Base-by-base conservation (phyloP, 2,888 invertebrate species). In the Apodemia zela region DNA sequence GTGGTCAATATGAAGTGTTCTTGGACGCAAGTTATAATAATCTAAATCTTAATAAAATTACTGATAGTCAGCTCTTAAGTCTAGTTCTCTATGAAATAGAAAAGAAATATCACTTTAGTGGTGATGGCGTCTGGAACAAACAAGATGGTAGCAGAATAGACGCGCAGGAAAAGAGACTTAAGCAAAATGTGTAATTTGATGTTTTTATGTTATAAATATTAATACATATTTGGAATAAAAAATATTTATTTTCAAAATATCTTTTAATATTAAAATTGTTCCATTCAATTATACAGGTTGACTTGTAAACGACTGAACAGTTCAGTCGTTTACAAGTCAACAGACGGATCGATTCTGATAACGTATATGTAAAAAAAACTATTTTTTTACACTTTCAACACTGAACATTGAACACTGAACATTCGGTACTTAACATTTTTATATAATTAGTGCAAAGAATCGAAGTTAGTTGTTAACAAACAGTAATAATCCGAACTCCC, bases 61-160 rank as follows among this genome's bases (percentile, higher is more conserved):
- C 83, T 0, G 93, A 92, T 59, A 76, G 80, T 17, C 93, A 94
- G 67, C 82, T 93, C 60, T 80, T 97, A 18, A 94, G 95, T 60
- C 81, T 96, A 38, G 93, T 94, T 62, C 75, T 96, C 58, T 97
- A 97, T 77, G 90, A 94, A 64, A 93, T 97, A 25, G 96, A 97
- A 80, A 93, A 93, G 71, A 93, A 94, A 72, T 93, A 94, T 79
- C 94, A 96, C 79, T 97, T 96, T 74, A 94, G 94, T 15, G 96
- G 96, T 0, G 95, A 96, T 75, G 96, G 95, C 0, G 92, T 96
- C 51, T 96, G 95, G 95, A 69, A 76, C 15, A 75, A 74, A 11
- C 73, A 79, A 15, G 87, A 87, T 18, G 75, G 75, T 0, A 49
- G 68, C 5, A 85, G 73, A 65, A 62, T 67, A 0, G 79, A 81